These are phyloP conservation scores for Aethes cnicana DNA, from an alignment of 2,888 invertebrate genomes.

Conservation along the genomic window DNA sequence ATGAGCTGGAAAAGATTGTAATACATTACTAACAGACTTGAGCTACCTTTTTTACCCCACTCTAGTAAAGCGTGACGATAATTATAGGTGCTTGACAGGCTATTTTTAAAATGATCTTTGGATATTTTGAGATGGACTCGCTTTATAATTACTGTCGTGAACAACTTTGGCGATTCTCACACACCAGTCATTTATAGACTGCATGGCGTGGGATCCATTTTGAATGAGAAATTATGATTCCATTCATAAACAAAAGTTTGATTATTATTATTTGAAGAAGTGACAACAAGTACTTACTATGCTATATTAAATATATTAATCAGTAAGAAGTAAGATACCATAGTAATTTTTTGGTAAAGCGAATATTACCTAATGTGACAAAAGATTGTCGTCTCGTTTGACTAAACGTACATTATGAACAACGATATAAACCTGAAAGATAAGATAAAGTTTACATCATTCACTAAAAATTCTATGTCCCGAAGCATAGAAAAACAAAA, in stretches of 20 bases:
- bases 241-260: too few relatives aligned
- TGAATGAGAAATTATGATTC: not conserved
- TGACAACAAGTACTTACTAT: too few relatives aligned
- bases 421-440: too few relatives aligned
- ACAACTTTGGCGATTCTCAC: conserved; percentile 13
- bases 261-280: too few relatives aligned
- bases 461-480: not conserved
- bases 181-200: not conserved
- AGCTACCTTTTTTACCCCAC: conserved; percentile 29
- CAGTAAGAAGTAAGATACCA: too few relatives aligned
- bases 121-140: conserved; percentile 11
- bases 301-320: too few relatives aligned
- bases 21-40: conserved; percentile 30
- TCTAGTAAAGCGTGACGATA: conserved; percentile 25
- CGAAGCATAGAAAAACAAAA: not conserved
- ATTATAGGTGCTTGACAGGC: conserved; percentile 28
- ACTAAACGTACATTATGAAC: too few relatives aligned
- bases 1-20: conserved; percentile 56
- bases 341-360: too few relatives aligned
- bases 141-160: conserved; percentile 26
- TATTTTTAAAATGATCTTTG: conserved; percentile 25
- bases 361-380: too few relatives aligned
- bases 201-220: not conserved
- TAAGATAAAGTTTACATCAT: too few relatives aligned
- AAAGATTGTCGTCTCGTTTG: too few relatives aligned